Conservation (phyloP, 1,140 invertebrate genomes). For the Centruroides vittatus region DNA sequence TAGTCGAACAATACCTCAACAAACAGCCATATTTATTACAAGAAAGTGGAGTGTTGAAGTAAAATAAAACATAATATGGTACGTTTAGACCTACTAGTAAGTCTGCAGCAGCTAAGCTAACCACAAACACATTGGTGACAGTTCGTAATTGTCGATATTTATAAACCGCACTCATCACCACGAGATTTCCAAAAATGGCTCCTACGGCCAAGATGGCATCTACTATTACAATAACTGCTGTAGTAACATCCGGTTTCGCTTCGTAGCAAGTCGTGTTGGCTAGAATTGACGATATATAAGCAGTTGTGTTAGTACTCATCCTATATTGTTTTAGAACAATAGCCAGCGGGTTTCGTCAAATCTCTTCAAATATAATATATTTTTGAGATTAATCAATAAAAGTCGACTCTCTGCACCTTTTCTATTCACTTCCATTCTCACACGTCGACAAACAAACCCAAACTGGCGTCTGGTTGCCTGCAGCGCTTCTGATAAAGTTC, state of each 20-base stretch:
- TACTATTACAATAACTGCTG: slow-evolving; percentile 7
- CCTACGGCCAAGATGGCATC: slow-evolving; percentile 13
- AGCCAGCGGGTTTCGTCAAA: no score
- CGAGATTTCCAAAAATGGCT: slow-evolving; percentile 20
- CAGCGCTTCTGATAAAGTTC: no score
- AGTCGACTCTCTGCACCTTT: no score
- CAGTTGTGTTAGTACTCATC: background rate
- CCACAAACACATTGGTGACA: slow-evolving; percentile 60
- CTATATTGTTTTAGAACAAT: no score
- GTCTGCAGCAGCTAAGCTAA: slow-evolving; percentile 57
- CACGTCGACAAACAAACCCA: no score
- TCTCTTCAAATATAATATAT: no score
- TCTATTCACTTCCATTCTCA: no score
- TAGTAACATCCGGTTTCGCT: background rate
- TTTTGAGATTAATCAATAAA: no score
- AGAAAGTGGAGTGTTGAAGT: slow-evolving; percentile 13
- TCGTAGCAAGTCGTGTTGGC: background rate
- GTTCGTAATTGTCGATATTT: slow-evolving; percentile 52
- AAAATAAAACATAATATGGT: slow-evolving; percentile 48
- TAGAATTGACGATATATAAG: background rate
- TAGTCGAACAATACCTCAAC: slow-evolving; percentile 17
- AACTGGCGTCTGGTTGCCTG: no score
- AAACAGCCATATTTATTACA: slow-evolving; percentile 17
- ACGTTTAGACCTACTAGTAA: slow-evolving; percentile 59
- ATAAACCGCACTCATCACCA: slow-evolving; percentile 49